These are phyloP conservation scores for Saimiri boliviensis DNA, from an alignment of 2,113 vertebrate genomes.

Conservation along the genomic window DNA sequence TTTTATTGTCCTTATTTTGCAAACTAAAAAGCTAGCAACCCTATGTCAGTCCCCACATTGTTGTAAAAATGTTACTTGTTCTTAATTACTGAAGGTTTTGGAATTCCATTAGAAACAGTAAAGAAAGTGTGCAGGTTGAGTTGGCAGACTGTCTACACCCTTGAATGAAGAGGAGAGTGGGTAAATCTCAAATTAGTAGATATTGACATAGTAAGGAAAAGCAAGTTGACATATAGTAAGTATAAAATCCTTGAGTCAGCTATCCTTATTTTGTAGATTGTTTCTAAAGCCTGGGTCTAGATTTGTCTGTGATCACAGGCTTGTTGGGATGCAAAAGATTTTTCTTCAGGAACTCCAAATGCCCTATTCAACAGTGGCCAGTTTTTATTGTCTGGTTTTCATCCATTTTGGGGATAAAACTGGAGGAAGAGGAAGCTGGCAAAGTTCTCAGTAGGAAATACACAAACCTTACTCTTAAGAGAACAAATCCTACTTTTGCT, in stretches of 20 bases:
- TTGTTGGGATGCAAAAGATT: neutral
- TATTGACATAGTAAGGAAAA: neutral
- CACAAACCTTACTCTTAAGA: neutral
- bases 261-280: neutral
- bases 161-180: neutral
- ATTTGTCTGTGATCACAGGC: neutral
- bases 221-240: neutral
- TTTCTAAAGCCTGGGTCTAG: neutral
- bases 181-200: neutral
- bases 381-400: neutral
- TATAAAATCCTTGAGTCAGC: neutral
- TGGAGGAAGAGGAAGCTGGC: neutral
- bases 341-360: neutral
- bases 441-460: neutral
- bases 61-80: neutral
- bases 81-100: neutral
- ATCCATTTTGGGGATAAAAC: neutral
- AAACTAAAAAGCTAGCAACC: constrained; percentile 6
- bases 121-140: neutral
- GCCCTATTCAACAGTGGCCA: neutral
- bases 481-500: neutral
- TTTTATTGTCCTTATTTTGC: neutral
- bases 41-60: neutral
- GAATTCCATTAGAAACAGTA: neutral
- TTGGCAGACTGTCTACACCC: neutral